Evolutionary conservation across 2,797 vertebrate species (phyloP), one percentile per base, ranked within the genome.

Genomic region (Odontamblyopus rebecca): DNA sequence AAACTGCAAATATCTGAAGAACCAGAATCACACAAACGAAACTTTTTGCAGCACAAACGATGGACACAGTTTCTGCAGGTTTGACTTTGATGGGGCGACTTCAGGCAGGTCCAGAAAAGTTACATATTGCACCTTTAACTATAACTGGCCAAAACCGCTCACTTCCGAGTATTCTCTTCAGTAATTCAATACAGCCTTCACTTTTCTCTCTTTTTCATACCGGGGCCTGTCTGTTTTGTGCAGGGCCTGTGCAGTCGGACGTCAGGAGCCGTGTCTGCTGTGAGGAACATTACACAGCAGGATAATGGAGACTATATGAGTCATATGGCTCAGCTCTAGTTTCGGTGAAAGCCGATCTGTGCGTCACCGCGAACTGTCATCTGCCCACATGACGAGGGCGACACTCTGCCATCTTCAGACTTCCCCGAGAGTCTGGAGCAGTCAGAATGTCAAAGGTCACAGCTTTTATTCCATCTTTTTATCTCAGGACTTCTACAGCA

Each of bases 301-400:
- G n/a, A 84, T 64, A 72, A 74, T 75, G 56, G 12, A 4, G 44
- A 15, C 44, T 48, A 63, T 6, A 65, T 69, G 72, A 82, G 69
- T 79, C 82, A 72, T 64, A 54, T 62, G 7, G 69, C 4, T 63
- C 61, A 54, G 67, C 68, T 71, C 41, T 12, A 53, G 15, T 80
- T 78, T 81, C 78, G 79, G 66, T 70, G 71, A 78, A 1, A 66
- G 29, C 68, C 63, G 44, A 64, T n/a, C 6, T 57, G 51, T 73
- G 77, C 74, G 54, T 85, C 74, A 76, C 69, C 69, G 59, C 32
- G 35, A 54, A 5, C 23, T 63, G 32, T 74, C 67, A 60, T 70
- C 61, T 68, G 69, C 61, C 27, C 68, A 74, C 69, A 62, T 65
- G 12, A 50, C 50, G 29, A 70, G 57, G 62, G 50, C 60, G 51